Base-by-base conservation (phyloP, 2,113 vertebrate genomes). In the Burhinus bistriatus region DNA sequence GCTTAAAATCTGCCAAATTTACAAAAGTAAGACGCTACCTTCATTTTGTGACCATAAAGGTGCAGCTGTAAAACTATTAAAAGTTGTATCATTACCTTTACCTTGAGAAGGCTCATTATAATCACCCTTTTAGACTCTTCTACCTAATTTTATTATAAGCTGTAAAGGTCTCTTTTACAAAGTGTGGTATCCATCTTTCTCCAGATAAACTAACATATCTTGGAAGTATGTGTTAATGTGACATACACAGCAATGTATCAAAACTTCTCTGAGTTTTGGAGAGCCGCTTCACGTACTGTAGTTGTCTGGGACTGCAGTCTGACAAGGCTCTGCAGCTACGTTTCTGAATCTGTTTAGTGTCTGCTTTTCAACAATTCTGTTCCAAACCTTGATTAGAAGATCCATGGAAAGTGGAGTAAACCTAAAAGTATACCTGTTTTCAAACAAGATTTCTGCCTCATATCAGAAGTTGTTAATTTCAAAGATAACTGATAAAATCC, bases 1-100 rank as follows among this genome's bases (percentile, higher is more conserved):
- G 25, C 72, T 91, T 76, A 82, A 91, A 93, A 83, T 94, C 69
- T 94, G 88, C 91, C 82, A 87, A 95, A 93, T 95, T 96, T 82
- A 65, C 2, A 6, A 44, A 89, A 89, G 36, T 5, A 49, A 81
- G 77, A 36, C 32, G 26, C 3, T 77, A 40, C 12, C 12, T 70
- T 83, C 12, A 15, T 81, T 69, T 51, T 78, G 77, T 83, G 3
- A 45, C 81, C 84, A 32, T 64, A 30, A 77, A 83, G 26, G 34
- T 85, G 26, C 5, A 61, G 49, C 30, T 79, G 34, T 64, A 73
- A 87, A 93, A 34, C 61, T 83, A 17, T 40, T 78, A 65, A 29
- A 82, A 76, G 30, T 71, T 82, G 9, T 15, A 45, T 34, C 8
- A 52, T 70, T 84, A 52, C 26, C 64, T 89, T 82, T 79, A 64